These are phyloP conservation scores for Cisticola juncidis DNA, from an alignment of 2,113 vertebrate genomes.

Conservation along the genomic window DNA sequence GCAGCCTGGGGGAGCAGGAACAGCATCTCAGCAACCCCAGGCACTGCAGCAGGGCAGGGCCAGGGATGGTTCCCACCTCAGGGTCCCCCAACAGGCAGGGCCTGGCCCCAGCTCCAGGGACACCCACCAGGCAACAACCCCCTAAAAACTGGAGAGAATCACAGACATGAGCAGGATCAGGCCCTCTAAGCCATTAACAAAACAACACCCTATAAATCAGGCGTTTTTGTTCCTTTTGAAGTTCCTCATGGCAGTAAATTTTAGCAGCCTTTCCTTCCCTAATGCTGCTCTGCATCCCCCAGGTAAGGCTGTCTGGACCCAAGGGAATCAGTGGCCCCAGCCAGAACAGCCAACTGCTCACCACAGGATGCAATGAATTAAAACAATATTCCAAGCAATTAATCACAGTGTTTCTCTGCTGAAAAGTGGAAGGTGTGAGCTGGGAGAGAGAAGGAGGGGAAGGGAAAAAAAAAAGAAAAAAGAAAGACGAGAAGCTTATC, in stretches of 20 bases:
- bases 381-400: conserved; percentile 60
- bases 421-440: not conserved
- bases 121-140: not conserved
- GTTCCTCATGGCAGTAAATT: not conserved
- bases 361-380: conserved; percentile 38
- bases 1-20: not conserved
- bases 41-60: not conserved
- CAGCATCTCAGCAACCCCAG: fast-evolving
- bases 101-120: not conserved
- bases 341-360: not conserved
- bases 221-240: not conserved
- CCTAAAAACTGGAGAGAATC: not conserved
- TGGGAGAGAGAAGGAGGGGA: not conserved
- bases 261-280: not conserved
- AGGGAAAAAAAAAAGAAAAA: fast-evolving
- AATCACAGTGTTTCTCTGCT: conserved; percentile 56
- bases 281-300: not conserved
- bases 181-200: not conserved
- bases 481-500: conserved; percentile 42
- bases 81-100: too few species aligned
- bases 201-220: not conserved
- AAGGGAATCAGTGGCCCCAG: not conserved
- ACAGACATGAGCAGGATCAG: not conserved
- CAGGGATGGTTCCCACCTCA: too few species aligned
- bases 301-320: not conserved